These are phyloP conservation scores for Gallinago undulata DNA, from an alignment of 2,113 vertebrate species.

Conservation along the genomic window DNA sequence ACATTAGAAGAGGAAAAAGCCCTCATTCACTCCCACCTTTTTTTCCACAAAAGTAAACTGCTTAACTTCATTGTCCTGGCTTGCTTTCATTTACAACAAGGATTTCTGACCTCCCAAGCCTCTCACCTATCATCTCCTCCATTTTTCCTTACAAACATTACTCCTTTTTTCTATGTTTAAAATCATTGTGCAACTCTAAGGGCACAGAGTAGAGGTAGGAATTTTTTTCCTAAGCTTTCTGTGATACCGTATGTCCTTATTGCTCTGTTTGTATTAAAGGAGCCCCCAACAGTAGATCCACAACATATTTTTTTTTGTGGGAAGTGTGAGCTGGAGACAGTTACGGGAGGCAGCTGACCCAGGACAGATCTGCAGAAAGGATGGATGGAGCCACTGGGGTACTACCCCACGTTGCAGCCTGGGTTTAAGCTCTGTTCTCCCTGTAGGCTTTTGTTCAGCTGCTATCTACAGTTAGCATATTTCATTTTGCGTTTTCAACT, in stretches of 20 bases:
- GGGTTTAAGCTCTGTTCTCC: not conserved
- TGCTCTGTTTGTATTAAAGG: not conserved
- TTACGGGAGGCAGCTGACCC: not conserved
- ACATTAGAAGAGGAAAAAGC: not conserved
- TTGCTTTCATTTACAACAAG: not conserved
- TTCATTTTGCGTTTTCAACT: not conserved
- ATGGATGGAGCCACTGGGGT: not conserved
- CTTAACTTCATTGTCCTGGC: not conserved
- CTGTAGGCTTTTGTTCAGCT: not conserved
- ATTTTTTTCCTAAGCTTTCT: not conserved
- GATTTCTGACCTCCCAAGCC: not conserved
- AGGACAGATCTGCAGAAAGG: not conserved
- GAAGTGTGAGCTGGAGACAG: not conserved
- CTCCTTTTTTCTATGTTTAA: not conserved
- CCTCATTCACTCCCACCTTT: not conserved
- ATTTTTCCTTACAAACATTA: not conserved
- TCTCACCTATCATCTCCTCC: not conserved
- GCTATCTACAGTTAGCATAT: not conserved
- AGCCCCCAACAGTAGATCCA: not conserved
- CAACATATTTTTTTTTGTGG: not conserved
- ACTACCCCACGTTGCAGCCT: not conserved
- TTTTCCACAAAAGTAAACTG: not conserved
- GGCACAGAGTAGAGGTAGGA: not conserved
- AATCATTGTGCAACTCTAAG: not conserved
- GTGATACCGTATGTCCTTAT: rapidly evolving